Evolutionary conservation across 2,797 vertebrate species (phyloP), one percentile per base, ranked within the genome.

Genomic region (Rhyacichthys aspro): DNA sequence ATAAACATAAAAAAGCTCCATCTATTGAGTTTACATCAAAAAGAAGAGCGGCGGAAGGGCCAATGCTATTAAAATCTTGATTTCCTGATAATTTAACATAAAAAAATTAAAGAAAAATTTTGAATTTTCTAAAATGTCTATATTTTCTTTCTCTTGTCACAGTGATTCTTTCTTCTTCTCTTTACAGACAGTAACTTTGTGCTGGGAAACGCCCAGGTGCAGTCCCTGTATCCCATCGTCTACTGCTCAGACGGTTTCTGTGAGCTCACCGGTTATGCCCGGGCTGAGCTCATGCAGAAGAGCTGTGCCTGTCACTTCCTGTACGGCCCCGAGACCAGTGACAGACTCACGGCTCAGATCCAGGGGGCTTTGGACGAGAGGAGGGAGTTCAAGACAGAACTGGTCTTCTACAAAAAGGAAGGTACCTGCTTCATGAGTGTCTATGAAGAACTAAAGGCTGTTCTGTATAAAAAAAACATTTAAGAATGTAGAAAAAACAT

Each of bases 181-280:
- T 44, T 68, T 10, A 19, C 75, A 93, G 92, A 93, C 85, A 93
- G 92, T 56, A 93, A 93, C 89, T 93, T 93, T 61, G 92, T 93
- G 1, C 87, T 93, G 86, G 92, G 92, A 1, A 93, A 93, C 12
- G 92, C 92, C 39, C 92, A 93, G 83, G 92, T 93, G 23, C 89
- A 89, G 83, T 91, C 91, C 1, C 86, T 92, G 53, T 93, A 92
- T 76, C 92, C 92, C 55, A 93, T 93, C 9, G 92, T 93, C 19
- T 93, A 93, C 86, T 93, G 92, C 81, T 93, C 92, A 0, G 92
- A 92, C 17, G 92, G 92, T 0, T 93, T 93, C 91, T 93, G 91
- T 33, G 91, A 92, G 76, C 86, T 93, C 84, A 92, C 92, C 0
- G 91, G 92, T 37, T 93, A 88, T 9, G 91, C 92, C 46, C 88